Base-by-base conservation (phyloP, 2,113 vertebrate species). In the Oncorhynchus masou region DNA sequence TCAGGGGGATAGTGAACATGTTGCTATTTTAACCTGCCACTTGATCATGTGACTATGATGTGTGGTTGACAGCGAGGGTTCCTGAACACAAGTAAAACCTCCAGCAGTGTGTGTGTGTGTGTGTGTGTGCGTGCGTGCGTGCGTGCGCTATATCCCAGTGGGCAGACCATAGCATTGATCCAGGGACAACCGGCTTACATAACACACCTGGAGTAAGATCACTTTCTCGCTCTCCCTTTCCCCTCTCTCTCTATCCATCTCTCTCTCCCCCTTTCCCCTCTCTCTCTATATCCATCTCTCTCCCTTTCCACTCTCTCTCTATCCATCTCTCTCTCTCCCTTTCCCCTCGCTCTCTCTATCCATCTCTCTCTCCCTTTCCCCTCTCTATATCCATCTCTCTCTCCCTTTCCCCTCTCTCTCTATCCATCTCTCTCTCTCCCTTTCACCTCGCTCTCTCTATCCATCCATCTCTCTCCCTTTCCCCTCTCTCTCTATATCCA, bases 241-340 rank as follows among this genome's bases (percentile, higher is more conserved):
- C 5, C 0, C 3, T 27, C 27, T 29, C 4, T 31, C 31, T 31
- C 31, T 31, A 29, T 29, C 29, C 4, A 29, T 29, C 29, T 29
- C 29, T 29, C 29, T 3, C 29, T 29, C 27, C 3, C 27, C 62
- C 19, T 11, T 7, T 6, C 1, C 9, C 0, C 34, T 39, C 34
- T 2, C 25, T 27, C 25, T 7, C 34, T 1, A 1, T 39, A 2
- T 39, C 34, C 2, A 9, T 9, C 15, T 1, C 24, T 65, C 11
- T 27, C 62, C 62, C 29, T 20, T 27, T 29, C 27, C 27, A 2
- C 27, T 29, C 67, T 77, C 64, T 65, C 24, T 39, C 34, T 69
- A 31, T 12, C 79, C 79, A 74, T 66, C 77, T 70, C 48, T 76
- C 75, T 3, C 29, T 83, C 22, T 20, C 31, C 29, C 65, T 12